phyloP scores from a whole-genome alignment of 2,113 vertebrate species.

The Daboia siamensis region DNA sequence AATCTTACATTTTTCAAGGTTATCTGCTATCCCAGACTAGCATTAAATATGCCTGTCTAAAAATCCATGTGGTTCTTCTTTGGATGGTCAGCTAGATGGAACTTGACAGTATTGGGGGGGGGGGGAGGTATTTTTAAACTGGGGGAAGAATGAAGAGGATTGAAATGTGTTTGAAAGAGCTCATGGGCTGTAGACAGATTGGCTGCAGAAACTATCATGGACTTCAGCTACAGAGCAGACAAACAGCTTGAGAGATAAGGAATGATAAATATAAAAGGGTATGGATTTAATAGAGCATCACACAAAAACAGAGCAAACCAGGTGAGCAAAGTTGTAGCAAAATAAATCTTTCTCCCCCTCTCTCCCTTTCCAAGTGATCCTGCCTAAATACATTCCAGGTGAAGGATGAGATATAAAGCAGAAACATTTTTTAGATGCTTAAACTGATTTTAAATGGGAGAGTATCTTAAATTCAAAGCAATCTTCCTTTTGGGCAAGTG shows the following conservation, averaged over 20 bases:
- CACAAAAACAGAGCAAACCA: neutral
- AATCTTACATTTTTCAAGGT: neutral
- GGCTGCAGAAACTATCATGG: neutral
- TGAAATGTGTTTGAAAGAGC: neutral
- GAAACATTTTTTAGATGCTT: neutral
- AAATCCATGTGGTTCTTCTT: neutral
- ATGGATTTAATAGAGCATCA: neutral
- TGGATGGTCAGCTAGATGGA: neutral
- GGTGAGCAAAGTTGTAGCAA: neutral
- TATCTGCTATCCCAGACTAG: neutral
- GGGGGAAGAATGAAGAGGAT: neutral
- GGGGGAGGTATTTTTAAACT: neutral
- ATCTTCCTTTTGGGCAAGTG: neutral
- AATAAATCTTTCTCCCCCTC: neutral
- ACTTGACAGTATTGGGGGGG: neutral
- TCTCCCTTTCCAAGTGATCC: neutral
- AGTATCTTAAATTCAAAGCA: neutral
- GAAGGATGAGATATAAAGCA: neutral
- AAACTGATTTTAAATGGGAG: neutral
- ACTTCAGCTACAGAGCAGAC: neutral
- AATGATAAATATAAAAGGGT: neutral
- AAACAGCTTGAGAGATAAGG: neutral
- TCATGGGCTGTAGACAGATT: neutral
- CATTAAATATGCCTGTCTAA: neutral
- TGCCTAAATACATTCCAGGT: neutral